Evolutionary conservation across 1,140 invertebrate species (phyloP), one percentile per base, ranked within the genome.

Genomic region (Matsumurasca onukii): DNA sequence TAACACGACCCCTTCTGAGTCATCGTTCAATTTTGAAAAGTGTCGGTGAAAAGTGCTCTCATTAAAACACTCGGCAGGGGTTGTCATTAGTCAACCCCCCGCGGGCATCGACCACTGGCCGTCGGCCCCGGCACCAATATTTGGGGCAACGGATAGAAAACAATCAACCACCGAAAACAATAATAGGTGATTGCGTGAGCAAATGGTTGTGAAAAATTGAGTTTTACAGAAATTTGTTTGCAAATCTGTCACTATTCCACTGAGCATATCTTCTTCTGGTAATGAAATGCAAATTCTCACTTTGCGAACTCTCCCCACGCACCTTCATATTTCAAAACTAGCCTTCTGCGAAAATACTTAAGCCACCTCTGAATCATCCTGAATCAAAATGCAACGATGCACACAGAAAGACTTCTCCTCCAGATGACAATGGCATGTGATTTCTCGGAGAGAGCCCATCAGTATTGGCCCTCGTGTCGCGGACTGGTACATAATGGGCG

Each of bases 21-120:
- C 55, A 59, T 59, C 55, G 5, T 27, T 3, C 55, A 59, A 59
- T 59, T 59, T 59, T 25, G 29, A 59, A 59, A 59, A 59, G 55
- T 59, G 55, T 59, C 29, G 24, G 22, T 59, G 22, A 59, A 59
- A 59, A 59, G 55, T 59, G 55, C 29, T 25, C 55, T 59, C 55
- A 59, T 59, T 59, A 59, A 59, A 25, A 15, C 2, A 27, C 55
- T 1, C 55, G 22, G 22, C 29, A 27, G 22, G 3, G 55, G 3
- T 22, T 5, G 22, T 29, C 55, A 25, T 59, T 55, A 39, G 34
- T 39, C 34, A 5, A 39, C 34, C 34, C 34, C 34, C 17, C 5
- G 34, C 5, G 34, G 5, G 17, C 34, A 39, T 9, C 34, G 34
- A 17, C 34, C 34, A 39, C 17, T 39, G 34, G 34, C 5, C 34